Conservation (phyloP, 2,113 vertebrate species). For the Castor canadensis region DNA sequence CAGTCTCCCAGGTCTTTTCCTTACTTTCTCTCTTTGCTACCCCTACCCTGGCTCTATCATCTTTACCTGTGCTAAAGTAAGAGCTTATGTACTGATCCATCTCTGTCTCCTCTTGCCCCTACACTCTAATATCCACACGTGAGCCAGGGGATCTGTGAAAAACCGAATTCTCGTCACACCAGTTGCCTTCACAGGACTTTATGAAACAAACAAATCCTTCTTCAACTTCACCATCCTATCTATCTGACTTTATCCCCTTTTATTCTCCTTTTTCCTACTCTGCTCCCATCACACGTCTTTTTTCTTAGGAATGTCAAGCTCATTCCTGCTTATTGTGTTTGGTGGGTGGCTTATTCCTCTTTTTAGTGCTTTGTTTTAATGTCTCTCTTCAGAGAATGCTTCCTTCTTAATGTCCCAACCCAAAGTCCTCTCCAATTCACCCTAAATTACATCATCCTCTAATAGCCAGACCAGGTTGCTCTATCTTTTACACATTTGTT, state of each 20-base stretch:
- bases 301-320: background rate
- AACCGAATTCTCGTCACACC: background rate
- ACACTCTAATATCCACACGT: accelerated
- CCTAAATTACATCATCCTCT: background rate
- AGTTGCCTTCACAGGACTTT: background rate
- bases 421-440: background rate
- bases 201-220: background rate
- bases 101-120: background rate
- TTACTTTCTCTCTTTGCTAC: background rate
- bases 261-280: background rate
- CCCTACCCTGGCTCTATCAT: background rate
- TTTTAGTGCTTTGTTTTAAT: background rate
- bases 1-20: background rate
- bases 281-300: background rate
- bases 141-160: background rate
- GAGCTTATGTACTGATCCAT: background rate
- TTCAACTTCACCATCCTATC: background rate
- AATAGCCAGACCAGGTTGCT: background rate
- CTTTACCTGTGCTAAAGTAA: background rate
- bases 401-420: background rate
- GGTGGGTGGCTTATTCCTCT: no score
- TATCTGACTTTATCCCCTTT: background rate
- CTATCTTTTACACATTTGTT: background rate
- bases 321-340: background rate
- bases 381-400: background rate